These are phyloP conservation scores for Merluccius polli DNA, from an alignment of 2,797 vertebrate species.

Conservation along the genomic window DNA sequence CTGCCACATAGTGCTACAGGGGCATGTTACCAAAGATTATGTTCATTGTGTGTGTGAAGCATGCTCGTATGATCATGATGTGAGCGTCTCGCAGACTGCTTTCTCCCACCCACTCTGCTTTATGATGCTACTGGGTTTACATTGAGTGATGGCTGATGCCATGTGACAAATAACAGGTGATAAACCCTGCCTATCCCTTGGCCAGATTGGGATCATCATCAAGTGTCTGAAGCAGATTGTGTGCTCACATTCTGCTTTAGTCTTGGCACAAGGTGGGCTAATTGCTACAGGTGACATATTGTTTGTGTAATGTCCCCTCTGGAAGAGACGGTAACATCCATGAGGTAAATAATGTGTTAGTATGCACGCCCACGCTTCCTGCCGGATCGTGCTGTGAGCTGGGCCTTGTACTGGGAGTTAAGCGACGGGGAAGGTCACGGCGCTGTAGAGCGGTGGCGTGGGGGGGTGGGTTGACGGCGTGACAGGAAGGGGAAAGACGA, in stretches of 20 bases:
- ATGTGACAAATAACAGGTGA: conserved; percentile 34
- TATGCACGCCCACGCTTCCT: conserved; percentile 39
- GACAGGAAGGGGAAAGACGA: conserved; percentile 15
- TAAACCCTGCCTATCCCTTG: conserved; percentile 8
- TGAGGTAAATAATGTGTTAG: conserved; percentile 43
- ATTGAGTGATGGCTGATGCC: conserved; percentile 29
- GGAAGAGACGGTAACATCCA: conserved; percentile 18
- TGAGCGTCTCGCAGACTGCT: conserved; percentile 48
- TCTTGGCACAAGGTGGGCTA: neutral
- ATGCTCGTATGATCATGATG: neutral
- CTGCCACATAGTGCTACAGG: neutral
- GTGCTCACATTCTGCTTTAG: neutral
- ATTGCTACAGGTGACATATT: neutral
- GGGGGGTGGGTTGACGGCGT: conserved; percentile 10
- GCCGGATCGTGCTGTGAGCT: conserved; percentile 42
- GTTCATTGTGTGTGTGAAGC: neutral
- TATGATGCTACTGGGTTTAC: conserved; percentile 42
- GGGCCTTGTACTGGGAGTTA: conserved; percentile 50
- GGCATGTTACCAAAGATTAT: neutral
- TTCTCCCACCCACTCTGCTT: conserved; percentile 35
- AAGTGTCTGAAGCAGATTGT: neutral
- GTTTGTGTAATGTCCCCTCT: conserved; percentile 2
- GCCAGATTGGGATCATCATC: neutral
- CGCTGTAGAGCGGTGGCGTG: conserved; percentile 20
- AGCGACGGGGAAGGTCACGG: conserved; percentile 60